Base-by-base conservation (phyloP, 2,888 invertebrate genomes). In the Galerucella nymphaeae region DNA sequence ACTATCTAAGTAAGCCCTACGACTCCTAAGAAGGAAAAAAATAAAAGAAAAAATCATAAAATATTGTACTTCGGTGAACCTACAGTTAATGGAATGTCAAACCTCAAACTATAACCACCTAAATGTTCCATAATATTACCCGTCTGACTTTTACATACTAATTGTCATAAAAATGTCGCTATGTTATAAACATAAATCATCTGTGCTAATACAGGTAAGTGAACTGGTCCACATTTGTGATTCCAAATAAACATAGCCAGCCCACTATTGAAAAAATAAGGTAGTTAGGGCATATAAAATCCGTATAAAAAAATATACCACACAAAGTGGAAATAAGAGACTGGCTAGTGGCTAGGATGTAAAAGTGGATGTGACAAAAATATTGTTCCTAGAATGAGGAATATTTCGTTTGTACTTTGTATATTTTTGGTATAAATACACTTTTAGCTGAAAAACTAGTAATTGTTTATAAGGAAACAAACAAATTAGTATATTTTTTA, bases 131-230 rank as follows among this genome's bases (percentile, higher is more conserved):
- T 3, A 53, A 53, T 53, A 53, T 53, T 18, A 53, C 53, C 53
- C n/a, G 5, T 18, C 4, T 18, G 8, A 16, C 53, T 53, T 10
- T 53, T 10, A 53, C 6, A 53, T 18, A 53, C 53, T 53, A 53
- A 0, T 18, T 53, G 14, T 14, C 14, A 48, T n/a, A 48, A 48
- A 48, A 48, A n/a, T 48, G 14, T 18, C 53, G n/a, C 53, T 53
- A 53, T 53, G 1, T 53, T 69, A 69, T 14, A 69, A 69, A 69
- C 62, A 69, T 69, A 69, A 69, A 18, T 48, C 53, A 16, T 61
- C 41, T 69, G 69, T 69, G 69, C 69, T 62, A 62, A 69, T 69
- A 62, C 62, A 69, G 38, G 59, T 59, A 59, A 14, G 8, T 42
- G 55, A 62, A 69, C 66, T 58, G 65, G 65, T 65, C 41, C 23